Evolutionary conservation across 1,140 invertebrate genomes (phyloP), one percentile per base, ranked within the genome.

Genomic region (Helicoverpa zea): DNA sequence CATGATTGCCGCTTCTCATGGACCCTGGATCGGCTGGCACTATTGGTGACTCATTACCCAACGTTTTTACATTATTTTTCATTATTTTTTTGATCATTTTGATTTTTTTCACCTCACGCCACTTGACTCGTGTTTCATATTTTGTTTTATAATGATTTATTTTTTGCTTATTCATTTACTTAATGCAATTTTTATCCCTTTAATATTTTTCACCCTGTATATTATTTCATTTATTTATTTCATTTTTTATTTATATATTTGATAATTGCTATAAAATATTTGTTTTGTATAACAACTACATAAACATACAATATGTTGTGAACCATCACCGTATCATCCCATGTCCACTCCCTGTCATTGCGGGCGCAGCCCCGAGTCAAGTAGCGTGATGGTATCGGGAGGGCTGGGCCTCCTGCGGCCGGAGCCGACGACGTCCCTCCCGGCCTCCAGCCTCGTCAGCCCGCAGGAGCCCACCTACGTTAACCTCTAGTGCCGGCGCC

Each of bases 391-490:
- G 95, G 95, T 95, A 86, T 95, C 96, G 87, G 96, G 95, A 89
- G 96, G 96, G 91, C 94, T 96, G 90, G 96, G 95, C 94, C 96
- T 94, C 85, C 95, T 93, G 88, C 95, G 90, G 94, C 92, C 94
- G 90, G 93, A 94, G 85, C 88, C 90, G 91, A 87, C 92, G 86
- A 87, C 92, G 81, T 92, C 94, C 83, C 84, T 95, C 89, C 89
- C 95, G 89, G 89, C 96, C 88, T 92, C 92, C 92, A 95, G 93
- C 89, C 95, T 94, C 92, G 96, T 96, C 93, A 96, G 97, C 93
- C 98, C 97, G 86, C 98, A 98, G 95, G 98, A 98, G 96, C 98
- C 98, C 83, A 98, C 98, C 90, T 98, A 98, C 96, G 98, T 98
- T 94, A 98, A 98, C 97, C 97, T 98, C 96, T 98, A 98, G 97